A percentile compares a stretch with the other conserved stretches of the same genome.
Evolutionary conservation across 2,113 vertebrate species (phyloP).

Genomic region (Isichthys henryi): DNA sequence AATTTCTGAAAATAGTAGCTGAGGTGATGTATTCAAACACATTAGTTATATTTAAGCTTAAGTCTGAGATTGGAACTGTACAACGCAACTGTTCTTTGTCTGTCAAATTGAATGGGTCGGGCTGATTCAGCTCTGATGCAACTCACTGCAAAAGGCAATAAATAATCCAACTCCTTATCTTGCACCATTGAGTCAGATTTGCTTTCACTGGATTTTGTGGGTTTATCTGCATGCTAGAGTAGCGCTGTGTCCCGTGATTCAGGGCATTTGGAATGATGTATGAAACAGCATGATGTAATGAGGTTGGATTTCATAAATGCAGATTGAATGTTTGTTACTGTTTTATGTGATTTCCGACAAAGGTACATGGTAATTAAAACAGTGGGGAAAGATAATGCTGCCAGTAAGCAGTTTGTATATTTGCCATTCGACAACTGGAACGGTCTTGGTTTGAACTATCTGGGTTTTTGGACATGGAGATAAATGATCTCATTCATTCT

Average conservation of each 20-base stretch:
- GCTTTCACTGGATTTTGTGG: not conserved
- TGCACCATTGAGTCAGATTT: not conserved
- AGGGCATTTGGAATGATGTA: not conserved
- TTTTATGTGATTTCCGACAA: not conserved
- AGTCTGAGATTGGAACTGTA: constrained; percentile 6
- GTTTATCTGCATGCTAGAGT: not conserved
- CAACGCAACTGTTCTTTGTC: constrained; percentile 26
- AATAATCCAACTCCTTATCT: constrained; percentile 13
- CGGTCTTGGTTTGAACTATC: constrained; percentile 29
- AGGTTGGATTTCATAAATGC: not conserved
- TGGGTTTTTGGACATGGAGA: constrained; percentile 45
- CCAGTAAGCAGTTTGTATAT: constrained; percentile 3
- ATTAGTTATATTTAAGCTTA: constrained; percentile 63
- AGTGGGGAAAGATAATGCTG: constrained; percentile 22
- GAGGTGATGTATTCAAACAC: constrained; percentile 67
- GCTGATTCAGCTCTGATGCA: constrained; percentile 30
- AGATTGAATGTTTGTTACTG: not conserved
- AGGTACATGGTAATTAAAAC: not conserved
- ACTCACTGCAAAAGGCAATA: constrained; percentile 29
- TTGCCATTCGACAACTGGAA: constrained; percentile 28
- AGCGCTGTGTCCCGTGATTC: not conserved
- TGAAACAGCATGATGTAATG: constrained; percentile 5
- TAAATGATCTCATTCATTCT: constrained; percentile 45
- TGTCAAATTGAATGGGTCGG: constrained; percentile 33
- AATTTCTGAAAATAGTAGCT: constrained; percentile 63